Percentiles rank a stretch among this genome's conserved stretches.
Conservation (phyloP, 2,888 invertebrate genomes). For the Leptinotarsa tumamoca region DNA sequence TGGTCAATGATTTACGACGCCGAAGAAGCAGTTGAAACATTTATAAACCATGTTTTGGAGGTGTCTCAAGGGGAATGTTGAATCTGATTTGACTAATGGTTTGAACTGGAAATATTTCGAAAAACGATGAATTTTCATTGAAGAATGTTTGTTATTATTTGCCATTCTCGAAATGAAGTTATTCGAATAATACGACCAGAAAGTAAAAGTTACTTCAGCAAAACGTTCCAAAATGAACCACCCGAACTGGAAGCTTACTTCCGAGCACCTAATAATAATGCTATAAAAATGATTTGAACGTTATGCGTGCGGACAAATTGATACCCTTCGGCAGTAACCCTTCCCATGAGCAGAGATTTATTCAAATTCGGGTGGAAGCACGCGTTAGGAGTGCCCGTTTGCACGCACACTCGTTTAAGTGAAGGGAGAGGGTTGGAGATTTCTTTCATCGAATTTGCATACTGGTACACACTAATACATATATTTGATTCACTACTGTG, state of each 20-base stretch:
- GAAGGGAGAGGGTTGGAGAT: conserved; percentile 36
- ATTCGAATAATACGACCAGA: neutral
- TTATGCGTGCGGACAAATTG: conserved; percentile 35
- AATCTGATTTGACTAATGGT: no score
- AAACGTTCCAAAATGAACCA: neutral
- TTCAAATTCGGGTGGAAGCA: conserved; percentile 34
- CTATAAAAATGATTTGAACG: conserved; percentile 25
- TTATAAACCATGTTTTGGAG: no score
- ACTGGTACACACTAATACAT: conserved; percentile 33
- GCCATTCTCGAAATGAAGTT: neutral
- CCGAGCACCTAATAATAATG: conserved; percentile 31
- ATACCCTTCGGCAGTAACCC: conserved; percentile 34
- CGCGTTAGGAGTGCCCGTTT: conserved; percentile 29
- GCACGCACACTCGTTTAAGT: conserved; percentile 26
- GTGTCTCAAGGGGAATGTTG: no score
- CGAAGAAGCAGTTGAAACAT: no score
- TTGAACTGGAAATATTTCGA: no score
- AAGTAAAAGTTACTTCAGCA: neutral
- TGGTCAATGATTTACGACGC: no score
- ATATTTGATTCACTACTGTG: conserved; percentile 28
- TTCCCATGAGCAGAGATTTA: conserved; percentile 34
- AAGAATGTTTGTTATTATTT: no score
- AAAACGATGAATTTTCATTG: no score
- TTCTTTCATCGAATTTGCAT: conserved; percentile 39
- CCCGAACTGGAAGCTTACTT: neutral